Evolutionary conservation across 2,888 invertebrate genomes (phyloP).

Genomic region (Andrena flavipes): DNA sequence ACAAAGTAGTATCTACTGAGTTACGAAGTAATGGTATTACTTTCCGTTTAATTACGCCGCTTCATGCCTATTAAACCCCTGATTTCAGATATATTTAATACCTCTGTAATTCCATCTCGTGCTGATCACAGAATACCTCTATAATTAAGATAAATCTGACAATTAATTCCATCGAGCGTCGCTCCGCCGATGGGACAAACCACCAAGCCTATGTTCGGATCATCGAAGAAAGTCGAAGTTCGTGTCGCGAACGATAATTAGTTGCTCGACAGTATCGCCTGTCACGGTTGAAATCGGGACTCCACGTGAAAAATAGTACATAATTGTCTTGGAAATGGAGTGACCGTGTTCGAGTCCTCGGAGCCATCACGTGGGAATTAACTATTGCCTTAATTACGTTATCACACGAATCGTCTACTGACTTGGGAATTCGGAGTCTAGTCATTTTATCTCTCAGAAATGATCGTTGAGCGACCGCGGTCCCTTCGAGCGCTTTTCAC

Average conservation of each 20-base stretch:
- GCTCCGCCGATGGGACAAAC: neutral
- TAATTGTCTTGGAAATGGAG: neutral
- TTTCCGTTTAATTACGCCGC: neutral
- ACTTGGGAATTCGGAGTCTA: neutral
- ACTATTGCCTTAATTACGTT: constrained; percentile 30
- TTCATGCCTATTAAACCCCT: neutral
- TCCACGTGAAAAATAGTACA: neutral
- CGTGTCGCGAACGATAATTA: constrained; percentile 31
- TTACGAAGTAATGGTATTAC: neutral
- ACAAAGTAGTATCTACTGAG: neutral
- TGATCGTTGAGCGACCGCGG: neutral
- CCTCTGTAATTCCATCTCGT: neutral
- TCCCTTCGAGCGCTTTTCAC: neutral
- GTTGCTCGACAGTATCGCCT: neutral
- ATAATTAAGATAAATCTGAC: constrained; percentile 11
- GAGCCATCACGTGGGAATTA: neutral
- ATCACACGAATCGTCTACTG: neutral
- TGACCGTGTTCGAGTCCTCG: neutral
- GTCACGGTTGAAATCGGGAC: neutral
- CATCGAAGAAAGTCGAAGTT: neutral
- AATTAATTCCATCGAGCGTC: neutral
- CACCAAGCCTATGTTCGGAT: too few relatives aligned
- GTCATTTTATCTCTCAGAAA: neutral
- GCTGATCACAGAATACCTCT: neutral
- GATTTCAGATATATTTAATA: neutral